phyloP scores from a whole-genome alignment of 53 echinoderm and acorn worm species.

The Hippasteria phrygiana region DNA sequence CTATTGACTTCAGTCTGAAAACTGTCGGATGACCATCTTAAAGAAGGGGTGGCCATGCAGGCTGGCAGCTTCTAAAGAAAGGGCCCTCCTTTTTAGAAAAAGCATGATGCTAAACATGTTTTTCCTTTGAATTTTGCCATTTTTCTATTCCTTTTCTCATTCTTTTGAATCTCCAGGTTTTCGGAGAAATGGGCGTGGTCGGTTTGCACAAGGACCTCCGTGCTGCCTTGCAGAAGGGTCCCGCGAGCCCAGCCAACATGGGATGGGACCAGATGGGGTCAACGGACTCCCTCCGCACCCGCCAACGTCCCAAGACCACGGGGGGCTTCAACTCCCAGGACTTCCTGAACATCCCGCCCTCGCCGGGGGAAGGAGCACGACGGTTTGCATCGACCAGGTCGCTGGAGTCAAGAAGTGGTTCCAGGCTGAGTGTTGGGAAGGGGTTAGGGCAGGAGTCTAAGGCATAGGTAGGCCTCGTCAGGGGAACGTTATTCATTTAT shows the following conservation, averaged over 20 bases:
- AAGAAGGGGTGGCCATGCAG: no score
- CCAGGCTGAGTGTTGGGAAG: slow-evolving; percentile 25
- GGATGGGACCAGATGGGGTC: slow-evolving; percentile 39
- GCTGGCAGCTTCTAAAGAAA: no score
- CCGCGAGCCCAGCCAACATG: slow-evolving; percentile 61
- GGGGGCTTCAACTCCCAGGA: slow-evolving; percentile 94
- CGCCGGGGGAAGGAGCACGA: slow-evolving; percentile 36
- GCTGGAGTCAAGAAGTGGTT: slow-evolving; percentile 17
- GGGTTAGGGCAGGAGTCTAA: slow-evolving; percentile 25
- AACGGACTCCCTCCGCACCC: slow-evolving; percentile 37
- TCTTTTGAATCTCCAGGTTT: no score
- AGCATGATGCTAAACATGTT: no score
- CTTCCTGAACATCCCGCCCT: slow-evolving; percentile 78
- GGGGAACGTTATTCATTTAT: no score
- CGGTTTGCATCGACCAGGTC: slow-evolving; percentile 23
- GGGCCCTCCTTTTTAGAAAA: no score
- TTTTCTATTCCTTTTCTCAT: no score
- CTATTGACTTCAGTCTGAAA: no score
- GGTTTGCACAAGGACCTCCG: slow-evolving; percentile 94
- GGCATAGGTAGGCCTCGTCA: neutral
- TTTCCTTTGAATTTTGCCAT: no score
- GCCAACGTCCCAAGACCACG: slow-evolving; percentile 81
- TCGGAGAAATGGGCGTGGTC: slow-evolving; percentile 99
- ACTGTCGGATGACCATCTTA: no score
- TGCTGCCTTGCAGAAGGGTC: slow-evolving; percentile 83